Conservation (phyloP, 2,888 invertebrate genomes). For the Epirrita christyi region DNA sequence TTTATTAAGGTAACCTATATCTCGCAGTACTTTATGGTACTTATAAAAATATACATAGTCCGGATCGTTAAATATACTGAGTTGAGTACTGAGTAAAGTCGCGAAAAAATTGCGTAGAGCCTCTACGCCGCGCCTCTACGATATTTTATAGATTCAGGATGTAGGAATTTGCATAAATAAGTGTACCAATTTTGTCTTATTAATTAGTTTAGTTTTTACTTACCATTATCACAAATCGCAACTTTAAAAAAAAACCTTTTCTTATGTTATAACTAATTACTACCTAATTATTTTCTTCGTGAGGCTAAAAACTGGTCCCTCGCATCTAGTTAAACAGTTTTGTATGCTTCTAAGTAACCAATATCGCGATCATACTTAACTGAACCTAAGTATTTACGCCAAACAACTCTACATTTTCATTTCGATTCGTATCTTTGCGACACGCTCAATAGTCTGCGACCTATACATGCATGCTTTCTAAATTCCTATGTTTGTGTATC, state of each 20-base stretch:
- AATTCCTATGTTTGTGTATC: conserved; percentile 36
- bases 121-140: conserved; percentile 17
- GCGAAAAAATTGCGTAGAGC: conserved; percentile 19
- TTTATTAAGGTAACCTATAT: conserved; percentile 11
- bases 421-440: conserved; percentile 1
- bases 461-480: conserved; percentile 33
- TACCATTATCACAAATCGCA: too few species aligned
- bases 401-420: background rate
- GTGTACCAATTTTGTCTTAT: too few species aligned
- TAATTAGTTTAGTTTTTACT: too few species aligned
- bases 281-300: too few species aligned
- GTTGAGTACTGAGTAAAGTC: background rate
- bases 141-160: background rate
- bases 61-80: background rate
- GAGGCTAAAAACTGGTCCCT: too few species aligned
- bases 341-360: too few species aligned
- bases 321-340: too few species aligned
- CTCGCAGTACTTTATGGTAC: background rate
- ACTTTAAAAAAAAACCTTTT: too few species aligned
- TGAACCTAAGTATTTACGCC: too few species aligned
- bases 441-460: background rate
- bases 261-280: too few species aligned
- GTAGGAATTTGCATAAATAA: background rate
- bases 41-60: background rate
- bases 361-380: too few species aligned